Conservation (phyloP, 2,797 vertebrate genomes). For the Cuculus canorus region DNA sequence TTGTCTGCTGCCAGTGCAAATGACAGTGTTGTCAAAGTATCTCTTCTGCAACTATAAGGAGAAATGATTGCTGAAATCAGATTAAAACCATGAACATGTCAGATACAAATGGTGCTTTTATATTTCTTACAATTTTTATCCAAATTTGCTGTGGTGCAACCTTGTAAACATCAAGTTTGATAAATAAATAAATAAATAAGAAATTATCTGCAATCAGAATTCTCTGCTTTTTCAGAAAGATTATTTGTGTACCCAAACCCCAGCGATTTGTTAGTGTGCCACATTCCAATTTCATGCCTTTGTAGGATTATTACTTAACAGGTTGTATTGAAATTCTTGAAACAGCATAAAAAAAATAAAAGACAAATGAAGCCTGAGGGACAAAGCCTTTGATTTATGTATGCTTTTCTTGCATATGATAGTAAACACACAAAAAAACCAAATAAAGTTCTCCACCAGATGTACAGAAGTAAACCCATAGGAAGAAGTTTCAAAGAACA, state of each 20-base stretch:
- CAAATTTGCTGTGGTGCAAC: neutral
- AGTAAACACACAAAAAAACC: conserved; percentile 41
- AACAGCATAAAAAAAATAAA: neutral
- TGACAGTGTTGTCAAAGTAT: neutral
- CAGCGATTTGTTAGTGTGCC: neutral
- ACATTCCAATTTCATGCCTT: conserved; percentile 23
- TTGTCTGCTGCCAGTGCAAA: neutral
- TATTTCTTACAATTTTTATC: neutral
- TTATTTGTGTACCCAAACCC: neutral
- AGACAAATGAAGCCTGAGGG: conserved; percentile 7
- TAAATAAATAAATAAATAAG: neutral
- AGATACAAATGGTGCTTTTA: neutral
- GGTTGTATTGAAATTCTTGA: conserved; percentile 39
- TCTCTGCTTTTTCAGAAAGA: neutral
- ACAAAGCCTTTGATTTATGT: conserved; percentile 33
- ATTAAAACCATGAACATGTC: neutral
- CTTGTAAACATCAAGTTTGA: neutral
- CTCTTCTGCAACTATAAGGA: neutral
- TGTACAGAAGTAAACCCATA: conserved; percentile 16
- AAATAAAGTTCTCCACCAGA: neutral
- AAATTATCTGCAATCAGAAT: neutral
- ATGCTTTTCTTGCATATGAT: neutral
- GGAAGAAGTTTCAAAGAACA: conserved; percentile 43
- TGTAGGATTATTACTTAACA: conserved; percentile 45
- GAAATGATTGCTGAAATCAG: neutral